Evolutionary conservation across 2,888 invertebrate genomes (phyloP).

Genomic region (Drosophila paucipuncta): DNA sequence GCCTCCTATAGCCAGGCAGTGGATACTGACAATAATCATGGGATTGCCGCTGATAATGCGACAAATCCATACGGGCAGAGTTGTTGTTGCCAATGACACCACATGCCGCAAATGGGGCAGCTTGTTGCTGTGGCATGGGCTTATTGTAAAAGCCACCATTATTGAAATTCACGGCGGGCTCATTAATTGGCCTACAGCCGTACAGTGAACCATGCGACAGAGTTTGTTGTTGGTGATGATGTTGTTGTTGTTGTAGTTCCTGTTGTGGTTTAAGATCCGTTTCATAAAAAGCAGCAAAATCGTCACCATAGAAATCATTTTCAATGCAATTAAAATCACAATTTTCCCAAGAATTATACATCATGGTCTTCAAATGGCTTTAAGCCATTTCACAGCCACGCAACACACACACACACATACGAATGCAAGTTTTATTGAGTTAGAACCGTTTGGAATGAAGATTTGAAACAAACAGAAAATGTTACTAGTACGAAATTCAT

Average conservation of each 20-base stretch:
- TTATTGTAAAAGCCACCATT: slow-evolving; percentile 57
- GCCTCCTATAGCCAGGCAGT: slow-evolving; percentile 7
- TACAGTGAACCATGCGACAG: slow-evolving; percentile 37
- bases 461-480: slow-evolving; percentile 74
- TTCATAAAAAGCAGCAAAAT: slow-evolving; percentile 46
- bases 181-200: slow-evolving; percentile 53
- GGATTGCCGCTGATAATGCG: slow-evolving; percentile 52
- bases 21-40: slow-evolving; percentile 29
- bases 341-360: slow-evolving; percentile 71
- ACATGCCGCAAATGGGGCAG: not conserved
- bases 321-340: slow-evolving; percentile 68
- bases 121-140: not conserved
- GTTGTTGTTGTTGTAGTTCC: slow-evolving; percentile 33
- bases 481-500: slow-evolving; percentile 66
- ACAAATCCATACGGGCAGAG: slow-evolving; percentile 9
- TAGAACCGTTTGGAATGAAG: slow-evolving; percentile 35
- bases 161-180: slow-evolving; percentile 69
- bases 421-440: not conserved
- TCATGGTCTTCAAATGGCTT: slow-evolving; percentile 30
- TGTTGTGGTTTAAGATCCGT: slow-evolving; percentile 49
- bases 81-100: slow-evolving; percentile 25
- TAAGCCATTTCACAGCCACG: slow-evolving; percentile 43
- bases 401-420: slow-evolving; percentile 10
- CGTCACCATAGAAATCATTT: slow-evolving; percentile 67
- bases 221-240: slow-evolving; percentile 24